Evolutionary conservation across 1,140 invertebrate species (phyloP).

Genomic region (Pseudomyrmex dendroicus): DNA sequence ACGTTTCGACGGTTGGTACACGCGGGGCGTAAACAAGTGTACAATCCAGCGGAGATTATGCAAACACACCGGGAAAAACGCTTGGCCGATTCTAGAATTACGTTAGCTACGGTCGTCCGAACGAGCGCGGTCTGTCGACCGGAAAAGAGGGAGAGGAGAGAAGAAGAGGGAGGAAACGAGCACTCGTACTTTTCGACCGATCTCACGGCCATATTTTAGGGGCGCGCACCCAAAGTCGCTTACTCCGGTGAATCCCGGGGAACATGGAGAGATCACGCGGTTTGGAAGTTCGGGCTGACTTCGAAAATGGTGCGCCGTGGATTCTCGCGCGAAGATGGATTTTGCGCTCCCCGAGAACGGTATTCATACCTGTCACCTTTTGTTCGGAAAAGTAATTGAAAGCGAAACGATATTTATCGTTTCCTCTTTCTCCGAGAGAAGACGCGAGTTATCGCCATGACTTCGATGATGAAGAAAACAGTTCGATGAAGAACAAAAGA

Average conservation of each 20-base stretch:
- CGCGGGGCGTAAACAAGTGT: conserved; percentile 54
- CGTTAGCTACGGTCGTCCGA: conserved; percentile 40
- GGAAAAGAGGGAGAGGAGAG: conserved; percentile 37
- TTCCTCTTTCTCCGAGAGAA: too few species aligned
- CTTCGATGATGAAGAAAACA: too few species aligned
- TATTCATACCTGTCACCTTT: conserved; percentile 39
- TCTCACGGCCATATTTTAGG: conserved; percentile 54
- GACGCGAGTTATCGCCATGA: too few species aligned
- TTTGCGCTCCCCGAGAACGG: background rate
- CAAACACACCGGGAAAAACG: conserved; percentile 49
- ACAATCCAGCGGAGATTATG: conserved; percentile 60
- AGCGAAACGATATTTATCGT: background rate
- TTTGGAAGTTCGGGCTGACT: conserved; percentile 37
- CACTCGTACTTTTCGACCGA: conserved; percentile 42
- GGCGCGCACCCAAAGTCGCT: conserved; percentile 28
- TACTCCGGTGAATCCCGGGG: conserved; percentile 38
- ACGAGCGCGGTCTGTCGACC: conserved; percentile 10
- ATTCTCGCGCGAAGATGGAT: conserved; percentile 46
- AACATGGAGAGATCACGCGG: conserved; percentile 46
- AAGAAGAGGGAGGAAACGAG: conserved; percentile 18
- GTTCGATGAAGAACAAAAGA: background rate
- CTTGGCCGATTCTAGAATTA: conserved; percentile 40
- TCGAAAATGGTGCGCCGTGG: conserved; percentile 32
- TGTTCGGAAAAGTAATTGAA: conserved; percentile 38
- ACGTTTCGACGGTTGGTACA: conserved; percentile 12